Evolutionary conservation across 2,113 vertebrate genomes (phyloP), one percentile per base, ranked within the genome.

Genomic region (Panthera tigris): DNA sequence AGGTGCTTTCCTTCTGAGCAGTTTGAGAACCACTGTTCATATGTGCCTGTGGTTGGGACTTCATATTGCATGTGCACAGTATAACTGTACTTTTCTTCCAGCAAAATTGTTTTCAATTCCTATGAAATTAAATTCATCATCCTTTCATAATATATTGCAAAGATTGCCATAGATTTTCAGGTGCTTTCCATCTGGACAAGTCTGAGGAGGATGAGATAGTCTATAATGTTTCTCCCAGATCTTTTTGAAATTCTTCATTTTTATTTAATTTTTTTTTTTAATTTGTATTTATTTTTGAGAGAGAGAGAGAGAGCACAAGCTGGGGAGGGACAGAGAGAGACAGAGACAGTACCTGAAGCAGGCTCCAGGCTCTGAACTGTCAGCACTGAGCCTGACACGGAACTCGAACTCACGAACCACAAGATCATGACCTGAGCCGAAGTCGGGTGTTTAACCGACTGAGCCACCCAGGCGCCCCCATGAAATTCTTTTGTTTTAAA

Each of bases 131-230:
- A 95, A 86, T 86, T 69, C 78, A 84, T 73, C 84, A 91, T 84
- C 13, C 91, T 96, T 94, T 95, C 76, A 78, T 68, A 81, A 76
- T 97, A n/a, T 57, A 69, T 78, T 81, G 39, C 36, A 90, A 84
- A 71, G 82, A 94, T 90, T 81, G 7, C 48, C 66, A 52, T 69
- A 57, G 23, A 80, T 89, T 83, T 66, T 87, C 92, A 97, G 80
- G 83, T 97, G 95, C 65, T 97, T 94, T 81, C 88, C 92, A 94
- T 94, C 89, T 96, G 90, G 93, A 65, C n/a, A 76, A 85, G 12
- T 87, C 52, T 84, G 61, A 88, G 55, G 84, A 69, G 80, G 73
- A 85, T 57, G 23, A 68, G 29, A 48, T 88, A 33, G 31, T 89
- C 57, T 95, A 3, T 31, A 71, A 84, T 76, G 13, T 71, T 80